Base-by-base conservation (phyloP, 2,888 invertebrate genomes). In the Agrotis segetum region DNA sequence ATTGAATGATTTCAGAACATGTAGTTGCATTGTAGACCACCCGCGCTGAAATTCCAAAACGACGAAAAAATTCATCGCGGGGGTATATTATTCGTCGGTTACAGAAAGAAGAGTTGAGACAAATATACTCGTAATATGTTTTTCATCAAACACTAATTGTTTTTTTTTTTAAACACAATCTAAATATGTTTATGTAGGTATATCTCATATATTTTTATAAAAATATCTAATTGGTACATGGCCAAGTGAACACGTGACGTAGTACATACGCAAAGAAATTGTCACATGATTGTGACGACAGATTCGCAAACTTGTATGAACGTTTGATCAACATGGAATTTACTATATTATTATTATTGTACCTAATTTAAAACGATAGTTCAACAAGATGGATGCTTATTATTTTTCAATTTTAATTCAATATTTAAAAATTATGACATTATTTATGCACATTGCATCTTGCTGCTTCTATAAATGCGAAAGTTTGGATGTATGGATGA, bases 251-350 rank as follows among this genome's bases (percentile, higher is more conserved):
- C 47, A 61, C 16, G 70, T 66, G 53, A 53, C 49, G 50, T 63
- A 50, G 46, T 46, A 50, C 11, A 21, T 58, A 46, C 60, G 40
- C 53, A 40, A 56, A 60, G 46, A 74, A 84, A 83, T 61, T 66
- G 63, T 81, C 78, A 81, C 70, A 81, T 69, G 74, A 72, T 21
- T 34, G 49, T 65, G 70, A 82, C 67, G 83, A 67, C 61, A 56
- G 4, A 55, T 34, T 67, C 16, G 44, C 47, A 46, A 62, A 61
- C 64, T 66, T 61, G 50, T 77, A 21, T 40, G 9, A 40, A 40
- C 34, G 47, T 77, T 19, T 40, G 40, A 40, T 11, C 34, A 49
- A 59, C 53, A 58, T 56, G 19, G 24, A 34, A 24, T 58, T 52
- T 6, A n/a, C 29, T 40, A 19, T 67, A 46, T 65, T 53, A 46